These are phyloP conservation scores for Drosophila meridionalis DNA, from an alignment of 2,888 invertebrate species.

Conservation along the genomic window DNA sequence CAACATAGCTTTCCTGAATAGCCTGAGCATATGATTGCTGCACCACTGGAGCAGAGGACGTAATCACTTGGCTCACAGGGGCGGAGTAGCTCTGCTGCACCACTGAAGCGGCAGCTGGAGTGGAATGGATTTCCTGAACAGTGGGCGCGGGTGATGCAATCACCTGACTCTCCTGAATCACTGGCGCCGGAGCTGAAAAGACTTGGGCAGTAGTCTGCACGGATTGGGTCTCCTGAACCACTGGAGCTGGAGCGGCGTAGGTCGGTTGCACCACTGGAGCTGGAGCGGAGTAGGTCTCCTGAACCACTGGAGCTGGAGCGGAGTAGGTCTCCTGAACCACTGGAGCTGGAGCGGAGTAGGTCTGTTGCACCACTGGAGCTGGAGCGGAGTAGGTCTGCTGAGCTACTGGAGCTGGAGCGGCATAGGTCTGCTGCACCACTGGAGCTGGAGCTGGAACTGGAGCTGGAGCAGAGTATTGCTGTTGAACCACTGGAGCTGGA, in stretches of 20 bases:
- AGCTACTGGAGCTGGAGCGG: constrained; percentile 23
- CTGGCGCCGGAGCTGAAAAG: constrained; percentile 20
- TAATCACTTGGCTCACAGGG: neutral
- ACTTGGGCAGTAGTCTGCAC: neutral
- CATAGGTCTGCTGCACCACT: constrained; percentile 19
- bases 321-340: constrained; percentile 19
- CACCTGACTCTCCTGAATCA: constrained; percentile 7
- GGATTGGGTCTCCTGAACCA: constrained; percentile 30
- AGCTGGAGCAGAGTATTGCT: neutral
- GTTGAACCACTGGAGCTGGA: constrained; percentile 35
- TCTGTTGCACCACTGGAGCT: constrained; percentile 11
- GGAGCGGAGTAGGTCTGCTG: constrained; percentile 24
- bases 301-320: neutral
- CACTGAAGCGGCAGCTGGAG: constrained; percentile 9
- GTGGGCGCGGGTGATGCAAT: constrained; percentile 21
- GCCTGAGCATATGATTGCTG: constrained; percentile 4
- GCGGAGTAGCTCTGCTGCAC: constrained; percentile 8
- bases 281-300: constrained; percentile 36
- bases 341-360: constrained; percentile 1
- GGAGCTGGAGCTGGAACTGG: constrained; percentile 11
- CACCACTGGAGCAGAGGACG: neutral
- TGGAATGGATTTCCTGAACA: constrained; percentile 32
- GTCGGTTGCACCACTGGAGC: constrained; percentile 8
- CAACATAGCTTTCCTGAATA: constrained; percentile 2
- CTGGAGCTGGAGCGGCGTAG: constrained; percentile 12